Evolutionary conservation across 2,797 vertebrate genomes (phyloP).

Genomic region (Neostethus bicornis): DNA sequence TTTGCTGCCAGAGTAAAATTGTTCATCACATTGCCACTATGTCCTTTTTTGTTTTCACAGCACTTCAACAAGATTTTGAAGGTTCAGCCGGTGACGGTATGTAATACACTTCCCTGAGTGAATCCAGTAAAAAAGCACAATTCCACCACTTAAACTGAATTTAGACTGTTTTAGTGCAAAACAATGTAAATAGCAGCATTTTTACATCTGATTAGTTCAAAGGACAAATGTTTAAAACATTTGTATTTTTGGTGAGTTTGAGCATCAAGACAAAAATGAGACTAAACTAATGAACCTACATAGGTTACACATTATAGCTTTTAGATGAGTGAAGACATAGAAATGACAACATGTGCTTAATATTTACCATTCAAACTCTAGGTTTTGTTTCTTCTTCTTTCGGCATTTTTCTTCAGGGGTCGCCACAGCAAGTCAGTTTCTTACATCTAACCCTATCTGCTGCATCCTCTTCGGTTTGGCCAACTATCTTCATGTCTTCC

Average conservation of each 20-base stretch:
- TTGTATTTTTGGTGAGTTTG: neutral
- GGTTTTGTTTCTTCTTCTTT: too few relatives aligned
- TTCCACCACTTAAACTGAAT: too few relatives aligned
- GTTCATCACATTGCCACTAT: neutral
- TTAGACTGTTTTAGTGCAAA: too few relatives aligned
- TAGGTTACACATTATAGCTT: slow-evolving; percentile 13
- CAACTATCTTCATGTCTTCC: too few relatives aligned
- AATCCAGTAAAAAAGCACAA: too few relatives aligned
- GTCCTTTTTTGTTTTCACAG: slow-evolving; percentile 30
- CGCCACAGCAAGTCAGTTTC: too few relatives aligned
- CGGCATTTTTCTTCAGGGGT: too few relatives aligned
- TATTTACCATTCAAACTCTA: too few relatives aligned
- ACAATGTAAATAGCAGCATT: neutral
- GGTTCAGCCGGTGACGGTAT: slow-evolving; percentile 65
- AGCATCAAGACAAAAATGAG: neutral
- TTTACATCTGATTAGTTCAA: neutral
- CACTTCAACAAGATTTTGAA: slow-evolving; percentile 43
- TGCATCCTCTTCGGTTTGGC: too few relatives aligned
- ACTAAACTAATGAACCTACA: neutral
- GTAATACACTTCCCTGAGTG: slow-evolving; percentile 21
- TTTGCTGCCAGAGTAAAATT: neutral
- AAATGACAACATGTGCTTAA: neutral
- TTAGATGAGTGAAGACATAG: slow-evolving; percentile 5
- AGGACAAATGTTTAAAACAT: neutral
- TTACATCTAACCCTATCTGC: too few relatives aligned